A percentile compares a stretch with the other conserved stretches of the same genome.
phyloP scores from a whole-genome alignment of 1,140 invertebrate genomes.

The Lucilia sericata region DNA sequence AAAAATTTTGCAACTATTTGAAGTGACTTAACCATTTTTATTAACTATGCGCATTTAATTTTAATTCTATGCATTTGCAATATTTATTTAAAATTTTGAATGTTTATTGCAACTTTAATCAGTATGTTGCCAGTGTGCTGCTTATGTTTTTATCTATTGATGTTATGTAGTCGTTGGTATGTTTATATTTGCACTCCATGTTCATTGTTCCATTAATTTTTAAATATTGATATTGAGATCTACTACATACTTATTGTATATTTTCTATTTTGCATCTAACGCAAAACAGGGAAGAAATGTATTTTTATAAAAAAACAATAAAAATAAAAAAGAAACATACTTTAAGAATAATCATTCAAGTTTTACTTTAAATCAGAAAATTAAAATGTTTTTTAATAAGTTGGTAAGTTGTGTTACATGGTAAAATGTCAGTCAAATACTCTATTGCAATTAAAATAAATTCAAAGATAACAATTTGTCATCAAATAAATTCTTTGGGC shows the following conservation, averaged over 20 bases:
- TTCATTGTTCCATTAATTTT: constrained; percentile 12
- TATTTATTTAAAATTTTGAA: neutral
- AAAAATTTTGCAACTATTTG: neutral
- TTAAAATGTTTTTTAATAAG: too few relatives aligned
- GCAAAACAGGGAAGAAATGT: neutral
- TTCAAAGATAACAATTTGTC: too few relatives aligned
- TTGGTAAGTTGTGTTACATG: too few relatives aligned
- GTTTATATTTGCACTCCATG: neutral
- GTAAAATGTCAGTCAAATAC: too few relatives aligned
- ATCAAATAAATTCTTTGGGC: too few relatives aligned
- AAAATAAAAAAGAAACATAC: neutral
- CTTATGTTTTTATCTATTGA: neutral
- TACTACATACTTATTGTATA: neutral
- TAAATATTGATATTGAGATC: neutral
- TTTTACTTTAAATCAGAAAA: too few relatives aligned
- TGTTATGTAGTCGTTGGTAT: too few relatives aligned
- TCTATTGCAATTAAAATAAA: too few relatives aligned
- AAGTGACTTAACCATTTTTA: neutral
- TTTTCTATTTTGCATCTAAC: neutral
- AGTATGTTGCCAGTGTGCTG: neutral
- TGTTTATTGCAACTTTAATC: neutral
- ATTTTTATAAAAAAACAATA: neutral
- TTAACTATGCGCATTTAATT: neutral
- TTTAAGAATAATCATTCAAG: neutral
- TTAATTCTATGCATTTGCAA: neutral